Conservation (phyloP, 2,797 vertebrate species). For the Darevskia mixta region DNA sequence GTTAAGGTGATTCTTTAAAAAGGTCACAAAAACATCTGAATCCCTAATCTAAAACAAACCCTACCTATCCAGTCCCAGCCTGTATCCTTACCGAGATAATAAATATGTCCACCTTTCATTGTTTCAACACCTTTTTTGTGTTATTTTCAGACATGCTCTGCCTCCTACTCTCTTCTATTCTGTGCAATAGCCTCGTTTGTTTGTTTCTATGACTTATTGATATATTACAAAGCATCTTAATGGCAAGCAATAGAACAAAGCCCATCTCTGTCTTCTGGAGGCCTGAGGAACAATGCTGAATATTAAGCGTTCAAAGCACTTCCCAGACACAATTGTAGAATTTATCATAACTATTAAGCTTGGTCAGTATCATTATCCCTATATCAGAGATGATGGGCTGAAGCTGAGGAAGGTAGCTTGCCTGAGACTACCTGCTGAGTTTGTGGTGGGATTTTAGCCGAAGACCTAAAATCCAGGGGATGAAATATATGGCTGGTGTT, state of each 20-base stretch:
- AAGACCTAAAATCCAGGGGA: neutral
- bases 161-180: neutral
- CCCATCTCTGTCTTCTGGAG: neutral
- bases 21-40: neutral
- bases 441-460: neutral
- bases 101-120: neutral
- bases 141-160: neutral
- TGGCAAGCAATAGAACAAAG: neutral
- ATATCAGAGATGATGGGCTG: neutral
- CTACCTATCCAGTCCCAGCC: too few species aligned
- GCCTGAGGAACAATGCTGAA: neutral
- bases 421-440: neutral
- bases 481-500: neutral
- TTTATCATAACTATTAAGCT: neutral
- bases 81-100: neutral
- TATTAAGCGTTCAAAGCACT: neutral
- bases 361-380: neutral
- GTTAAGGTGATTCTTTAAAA: neutral
- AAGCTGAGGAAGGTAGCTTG: neutral
- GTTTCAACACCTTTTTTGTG: neutral
- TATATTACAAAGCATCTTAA: neutral
- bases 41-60: neutral
- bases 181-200: constrained; percentile 6
- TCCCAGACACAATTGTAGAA: neutral
- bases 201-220: neutral